phyloP scores from a whole-genome alignment of 1,140 invertebrate genomes.

The Alviniconcha marisindica region DNA sequence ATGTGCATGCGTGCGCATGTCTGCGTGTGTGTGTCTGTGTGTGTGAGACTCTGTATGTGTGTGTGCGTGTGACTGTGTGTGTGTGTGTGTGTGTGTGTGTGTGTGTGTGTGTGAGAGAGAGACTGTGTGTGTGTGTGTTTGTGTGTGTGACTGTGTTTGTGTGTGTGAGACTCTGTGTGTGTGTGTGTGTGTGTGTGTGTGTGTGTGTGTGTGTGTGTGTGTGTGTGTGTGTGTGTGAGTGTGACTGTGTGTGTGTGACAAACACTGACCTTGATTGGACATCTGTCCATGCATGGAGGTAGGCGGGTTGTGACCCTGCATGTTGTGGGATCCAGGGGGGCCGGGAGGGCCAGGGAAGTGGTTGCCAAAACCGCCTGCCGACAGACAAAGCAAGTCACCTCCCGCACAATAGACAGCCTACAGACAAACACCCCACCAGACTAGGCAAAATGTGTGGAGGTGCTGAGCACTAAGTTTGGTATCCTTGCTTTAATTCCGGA shows the following conservation, averaged over 20 bases:
- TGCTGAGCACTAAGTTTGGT: no score
- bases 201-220: background rate
- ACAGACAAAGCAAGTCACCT: background rate
- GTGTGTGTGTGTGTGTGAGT: background rate
- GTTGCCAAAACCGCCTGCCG: background rate
- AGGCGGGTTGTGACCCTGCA: background rate
- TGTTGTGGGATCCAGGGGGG: background rate
- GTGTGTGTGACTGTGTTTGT: no score
- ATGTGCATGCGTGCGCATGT: no score
- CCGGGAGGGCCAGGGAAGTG: slow-evolving; percentile 4
- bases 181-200: background rate
- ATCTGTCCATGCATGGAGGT: background rate
- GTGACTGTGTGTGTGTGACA: background rate
- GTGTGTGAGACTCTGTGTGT: background rate
- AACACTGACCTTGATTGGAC: background rate
- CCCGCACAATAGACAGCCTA: background rate
- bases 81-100: no score
- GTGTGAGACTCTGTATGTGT: background rate
- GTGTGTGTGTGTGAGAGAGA: no score
- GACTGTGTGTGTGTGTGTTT: no score
- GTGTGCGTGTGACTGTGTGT: no score
- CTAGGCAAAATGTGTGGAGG: no score
- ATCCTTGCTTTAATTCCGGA: background rate
- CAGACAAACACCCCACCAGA: background rate
- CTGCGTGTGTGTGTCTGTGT: background rate